Evolutionary conservation across 2,888 invertebrate species (phyloP).

Genomic region (Heliothis peltigera): DNA sequence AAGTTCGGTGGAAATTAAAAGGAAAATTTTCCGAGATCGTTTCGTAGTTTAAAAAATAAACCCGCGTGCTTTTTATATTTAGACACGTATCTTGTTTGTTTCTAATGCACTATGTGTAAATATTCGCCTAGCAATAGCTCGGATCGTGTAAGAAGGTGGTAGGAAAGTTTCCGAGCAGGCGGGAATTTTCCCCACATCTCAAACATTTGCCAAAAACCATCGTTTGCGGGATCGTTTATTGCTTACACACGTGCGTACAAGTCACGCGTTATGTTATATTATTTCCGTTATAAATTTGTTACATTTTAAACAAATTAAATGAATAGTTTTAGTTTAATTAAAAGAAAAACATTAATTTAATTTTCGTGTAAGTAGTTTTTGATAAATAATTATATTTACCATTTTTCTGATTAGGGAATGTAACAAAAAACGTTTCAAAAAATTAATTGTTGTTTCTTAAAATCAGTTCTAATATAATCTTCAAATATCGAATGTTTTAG

Average conservation of each 20-base stretch:
- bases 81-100: background rate
- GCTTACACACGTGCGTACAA: slow-evolving; percentile 15
- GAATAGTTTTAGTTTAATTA: background rate
- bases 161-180: slow-evolving; percentile 43
- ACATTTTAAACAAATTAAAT: slow-evolving; percentile 13
- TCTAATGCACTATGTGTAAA: slow-evolving; percentile 5
- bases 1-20: no score
- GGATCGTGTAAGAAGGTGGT: slow-evolving; percentile 13
- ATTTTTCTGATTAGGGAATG: background rate
- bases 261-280: slow-evolving; percentile 26
- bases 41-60: no score
- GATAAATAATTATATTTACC: background rate
- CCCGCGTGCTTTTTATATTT: no score
- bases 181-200: slow-evolving; percentile 53
- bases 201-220: slow-evolving; percentile 39
- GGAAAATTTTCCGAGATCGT: no score
- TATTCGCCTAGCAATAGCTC: background rate
- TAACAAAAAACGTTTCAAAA: background rate
- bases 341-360: background rate
- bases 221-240: slow-evolving; percentile 23
- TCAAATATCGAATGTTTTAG: background rate
- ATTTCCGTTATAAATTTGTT: background rate
- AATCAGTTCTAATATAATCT: no score
- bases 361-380: background rate
- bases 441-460: background rate